Evolutionary conservation across 2,888 invertebrate genomes (phyloP).

Genomic region (Calliphora vomitoria): DNA sequence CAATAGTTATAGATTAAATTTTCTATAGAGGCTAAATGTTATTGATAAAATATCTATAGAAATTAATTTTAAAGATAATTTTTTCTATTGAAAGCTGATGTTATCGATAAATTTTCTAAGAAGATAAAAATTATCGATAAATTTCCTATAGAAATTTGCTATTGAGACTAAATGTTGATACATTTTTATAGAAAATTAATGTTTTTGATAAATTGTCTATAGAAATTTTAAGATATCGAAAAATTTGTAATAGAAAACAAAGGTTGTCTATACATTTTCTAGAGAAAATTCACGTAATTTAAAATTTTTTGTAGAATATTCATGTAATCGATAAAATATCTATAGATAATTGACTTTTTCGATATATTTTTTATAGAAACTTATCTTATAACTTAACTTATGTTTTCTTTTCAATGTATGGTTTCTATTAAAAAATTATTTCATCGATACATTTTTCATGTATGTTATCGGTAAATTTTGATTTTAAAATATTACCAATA

Average conservation of each 20-base stretch:
- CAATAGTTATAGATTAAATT: no score
- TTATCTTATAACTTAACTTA: not conserved
- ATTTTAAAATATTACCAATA: no score
- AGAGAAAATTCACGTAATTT: no score
- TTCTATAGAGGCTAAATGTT: no score
- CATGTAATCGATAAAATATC: not conserved
- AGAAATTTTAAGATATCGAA: not conserved
- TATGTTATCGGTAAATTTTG: not conserved
- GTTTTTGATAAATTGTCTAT: not conserved
- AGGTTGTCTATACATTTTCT: not conserved
- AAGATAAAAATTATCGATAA: not conserved
- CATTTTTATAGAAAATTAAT: not conserved
- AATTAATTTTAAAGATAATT: not conserved
- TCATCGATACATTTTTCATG: no score
- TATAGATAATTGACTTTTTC: not conserved
- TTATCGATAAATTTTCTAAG: not conserved
- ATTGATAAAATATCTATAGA: not conserved
- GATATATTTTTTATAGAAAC: not conserved
- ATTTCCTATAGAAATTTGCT: no score
- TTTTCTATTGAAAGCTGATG: not conserved
- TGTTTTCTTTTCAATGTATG: not conserved
- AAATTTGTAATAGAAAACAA: conserved; percentile 1
- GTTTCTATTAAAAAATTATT: no score
- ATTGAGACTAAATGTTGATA: no score
- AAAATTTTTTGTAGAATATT: no score